Base-by-base conservation (phyloP, 2,888 invertebrate species). In the Acanthacorydalis orientalis region DNA sequence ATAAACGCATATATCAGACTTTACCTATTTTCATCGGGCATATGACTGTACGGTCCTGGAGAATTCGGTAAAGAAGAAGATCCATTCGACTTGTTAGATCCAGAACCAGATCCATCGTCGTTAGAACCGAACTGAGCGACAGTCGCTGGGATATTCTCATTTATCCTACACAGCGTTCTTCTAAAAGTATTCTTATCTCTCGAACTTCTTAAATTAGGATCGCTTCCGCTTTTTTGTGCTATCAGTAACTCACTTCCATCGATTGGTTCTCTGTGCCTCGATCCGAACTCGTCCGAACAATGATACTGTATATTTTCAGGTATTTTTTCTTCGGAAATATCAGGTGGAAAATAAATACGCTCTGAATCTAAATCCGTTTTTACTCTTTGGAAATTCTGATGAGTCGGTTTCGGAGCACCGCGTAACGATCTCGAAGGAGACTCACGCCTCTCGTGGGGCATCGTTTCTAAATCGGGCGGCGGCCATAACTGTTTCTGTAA, bases 121-220 rank as follows among this genome's bases (percentile, higher is more conserved):
- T 49, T 45, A 12, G 40, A 31, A 33, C 41, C 47, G 31, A 48
- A 44, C n/a, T 43, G 34, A n/a, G 49, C 33, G 51, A 66, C 66
- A 10, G 50, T 51, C 47, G 67, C 65, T 4, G 73, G 68, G 47
- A 72, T 66, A 49, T 74, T 75, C 57, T 78, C 80, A 51, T 77
- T 77, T 62, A 80, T 80, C 56, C 78, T 73, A 37, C 75, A 72
- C 46, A 79, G 58, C 0, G 77, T 77, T 44, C 75, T 69, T 33
- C 77, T 73, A 54, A 77, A 79, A 46, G 69, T 66, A 53, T 56
- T 63, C 53, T 67, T 71, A 50, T 70, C 72, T 53, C 63, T 68
- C 56, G 68, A 69, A 53, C 53, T 55, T 48, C 52, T 54, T 16
- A 45, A 48, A 35, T 46, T 48, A 31, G 51, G 43, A 38, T 47